A percentile compares a stretch with the other conserved stretches of the same genome.
Conservation (phyloP, 1,140 invertebrate species). For the Brachionus rotundiformis region DNA sequence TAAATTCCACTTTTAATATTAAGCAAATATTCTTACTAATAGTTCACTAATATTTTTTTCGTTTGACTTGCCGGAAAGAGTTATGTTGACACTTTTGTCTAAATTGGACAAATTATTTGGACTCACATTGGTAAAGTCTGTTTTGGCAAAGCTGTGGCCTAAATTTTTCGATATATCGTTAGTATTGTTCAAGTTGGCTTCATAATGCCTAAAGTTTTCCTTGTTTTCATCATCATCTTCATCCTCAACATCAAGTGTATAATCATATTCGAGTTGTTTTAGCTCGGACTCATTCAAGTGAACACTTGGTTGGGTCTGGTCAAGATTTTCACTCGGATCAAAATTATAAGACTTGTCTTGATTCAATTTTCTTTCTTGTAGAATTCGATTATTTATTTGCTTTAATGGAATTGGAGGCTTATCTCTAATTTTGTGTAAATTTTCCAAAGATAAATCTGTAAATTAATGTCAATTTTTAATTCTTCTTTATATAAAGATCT, state of each 20-base stretch:
- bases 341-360: not conserved
- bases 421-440: slow-evolving; percentile 27
- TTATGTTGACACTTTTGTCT: not conserved
- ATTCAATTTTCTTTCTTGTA: not conserved
- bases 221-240: slow-evolving; percentile 36
- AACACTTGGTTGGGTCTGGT: slow-evolving; percentile 25
- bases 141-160: slow-evolving; percentile 15
- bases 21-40: slow-evolving; percentile 16
- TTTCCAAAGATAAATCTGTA: slow-evolving; percentile 42
- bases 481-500: too few species aligned
- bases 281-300: slow-evolving; percentile 39
- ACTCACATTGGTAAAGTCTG: slow-evolving; percentile 25
- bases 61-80: not conserved
- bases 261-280: slow-evolving; percentile 45
- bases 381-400: slow-evolving; percentile 24
- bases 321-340: not conserved
- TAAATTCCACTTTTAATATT: too few species aligned
- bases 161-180: not conserved
- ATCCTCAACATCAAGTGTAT: slow-evolving; percentile 16
- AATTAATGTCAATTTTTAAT: too few species aligned
- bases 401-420: slow-evolving; percentile 46
- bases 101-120: slow-evolving; percentile 5
- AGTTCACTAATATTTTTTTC: not conserved
- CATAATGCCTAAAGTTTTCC: not conserved
- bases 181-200: not conserved